Evolutionary conservation across 2,113 vertebrate species (phyloP).

Genomic region (Apodemus speciosus): DNA sequence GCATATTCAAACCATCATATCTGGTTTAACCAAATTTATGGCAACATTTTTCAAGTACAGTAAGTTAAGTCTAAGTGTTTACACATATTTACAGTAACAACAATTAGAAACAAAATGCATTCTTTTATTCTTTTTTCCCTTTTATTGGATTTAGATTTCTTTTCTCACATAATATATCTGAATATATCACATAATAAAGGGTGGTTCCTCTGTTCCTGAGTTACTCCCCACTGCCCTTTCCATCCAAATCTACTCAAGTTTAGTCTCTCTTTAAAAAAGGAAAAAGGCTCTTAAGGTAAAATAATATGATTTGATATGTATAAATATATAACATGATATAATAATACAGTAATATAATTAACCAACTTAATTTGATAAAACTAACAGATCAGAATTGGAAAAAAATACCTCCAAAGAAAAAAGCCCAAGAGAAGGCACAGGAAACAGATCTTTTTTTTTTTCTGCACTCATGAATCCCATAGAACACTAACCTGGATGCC

Average conservation of each 20-base stretch:
- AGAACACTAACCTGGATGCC: neutral
- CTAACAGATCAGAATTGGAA: neutral
- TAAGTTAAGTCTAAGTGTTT: neutral
- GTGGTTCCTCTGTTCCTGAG: neutral
- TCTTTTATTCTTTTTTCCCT: neutral
- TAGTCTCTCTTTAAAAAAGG: neutral
- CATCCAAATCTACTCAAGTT: neutral
- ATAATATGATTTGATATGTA: neutral
- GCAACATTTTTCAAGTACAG: neutral
- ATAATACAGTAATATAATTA: neutral
- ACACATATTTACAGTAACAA: neutral
- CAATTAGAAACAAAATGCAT: neutral
- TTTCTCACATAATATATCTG: neutral
- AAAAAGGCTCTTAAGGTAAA: no score
- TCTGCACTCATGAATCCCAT: neutral
- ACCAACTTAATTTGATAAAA: neutral
- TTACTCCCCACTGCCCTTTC: fast-evolving
- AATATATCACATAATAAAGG: neutral
- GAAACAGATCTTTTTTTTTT: neutral
- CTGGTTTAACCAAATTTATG: neutral
- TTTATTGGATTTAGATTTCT: neutral
- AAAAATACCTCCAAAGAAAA: neutral
- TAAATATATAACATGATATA: neutral
- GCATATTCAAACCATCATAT: neutral
- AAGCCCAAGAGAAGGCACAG: neutral